phyloP scores from a whole-genome alignment of 2,888 invertebrate genomes.

The Polymixis flavicincta region DNA sequence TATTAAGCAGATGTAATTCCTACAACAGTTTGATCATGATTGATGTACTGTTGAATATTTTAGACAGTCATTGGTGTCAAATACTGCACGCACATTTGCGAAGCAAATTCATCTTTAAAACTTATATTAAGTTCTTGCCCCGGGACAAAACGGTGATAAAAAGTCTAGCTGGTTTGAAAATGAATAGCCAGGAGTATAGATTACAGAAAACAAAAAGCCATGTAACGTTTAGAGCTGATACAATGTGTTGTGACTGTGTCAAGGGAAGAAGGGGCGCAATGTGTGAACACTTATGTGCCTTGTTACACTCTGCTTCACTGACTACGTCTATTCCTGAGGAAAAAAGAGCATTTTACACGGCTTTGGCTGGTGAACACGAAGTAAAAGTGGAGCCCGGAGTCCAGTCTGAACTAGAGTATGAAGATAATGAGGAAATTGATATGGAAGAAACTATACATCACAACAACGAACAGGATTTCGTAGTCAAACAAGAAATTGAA shows the following conservation, averaged over 20 bases:
- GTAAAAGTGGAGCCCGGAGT: slow-evolving; percentile 22
- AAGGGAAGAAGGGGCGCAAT: slow-evolving; percentile 65
- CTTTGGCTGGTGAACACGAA: slow-evolving; percentile 56
- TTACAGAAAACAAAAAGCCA: slow-evolving; percentile 17
- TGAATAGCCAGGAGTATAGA: slow-evolving; percentile 17
- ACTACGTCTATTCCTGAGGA: slow-evolving; percentile 32
- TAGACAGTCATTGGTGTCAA: slow-evolving; percentile 68
- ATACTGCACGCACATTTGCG: slow-evolving; percentile 63
- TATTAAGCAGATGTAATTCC: slow-evolving; percentile 59
- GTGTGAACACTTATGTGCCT: slow-evolving; percentile 71
- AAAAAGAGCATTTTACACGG: slow-evolving; percentile 45
- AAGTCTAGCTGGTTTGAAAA: slow-evolving; percentile 10
- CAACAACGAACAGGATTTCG: slow-evolving; percentile 13
- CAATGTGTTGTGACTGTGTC: slow-evolving; percentile 71
- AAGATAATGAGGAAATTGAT: slow-evolving; percentile 4
- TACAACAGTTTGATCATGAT: slow-evolving; percentile 68
- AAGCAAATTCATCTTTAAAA: slow-evolving; percentile 36
- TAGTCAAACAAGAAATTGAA: slow-evolving; percentile 50
- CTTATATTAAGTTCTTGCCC: slow-evolving; percentile 47
- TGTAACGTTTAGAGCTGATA: slow-evolving; percentile 66
- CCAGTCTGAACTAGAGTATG: slow-evolving; percentile 1
- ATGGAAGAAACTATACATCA: slow-evolving; percentile 22
- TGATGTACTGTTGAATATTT: slow-evolving; percentile 69
- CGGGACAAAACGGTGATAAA: slow-evolving; percentile 28
- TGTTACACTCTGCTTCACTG: slow-evolving; percentile 57